phyloP scores from a whole-genome alignment of 2,888 invertebrate genomes.

The Metacarcinus magister region DNA sequence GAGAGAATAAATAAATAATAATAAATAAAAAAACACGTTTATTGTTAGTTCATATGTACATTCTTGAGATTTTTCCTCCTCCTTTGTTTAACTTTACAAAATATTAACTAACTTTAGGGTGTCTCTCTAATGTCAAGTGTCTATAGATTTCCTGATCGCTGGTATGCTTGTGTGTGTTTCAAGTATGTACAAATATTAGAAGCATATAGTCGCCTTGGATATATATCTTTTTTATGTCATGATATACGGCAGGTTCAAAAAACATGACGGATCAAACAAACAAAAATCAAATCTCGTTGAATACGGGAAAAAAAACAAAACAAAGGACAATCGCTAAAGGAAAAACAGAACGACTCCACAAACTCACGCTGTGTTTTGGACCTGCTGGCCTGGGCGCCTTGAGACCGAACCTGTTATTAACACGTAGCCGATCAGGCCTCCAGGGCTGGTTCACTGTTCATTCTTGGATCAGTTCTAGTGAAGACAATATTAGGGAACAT shows the following conservation, averaged over 20 bases:
- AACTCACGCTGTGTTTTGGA: constrained; percentile 65
- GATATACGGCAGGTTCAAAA: constrained; percentile 74
- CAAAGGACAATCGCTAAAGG: constrained; percentile 20
- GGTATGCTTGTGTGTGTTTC: constrained; percentile 74
- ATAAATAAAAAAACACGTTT: constrained; percentile 55
- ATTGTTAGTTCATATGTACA: constrained; percentile 78
- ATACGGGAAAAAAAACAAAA: not conserved
- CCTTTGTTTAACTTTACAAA: constrained; percentile 72
- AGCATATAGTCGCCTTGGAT: constrained; percentile 70
- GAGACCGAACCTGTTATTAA: constrained; percentile 61
- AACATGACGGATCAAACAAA: constrained; percentile 75
- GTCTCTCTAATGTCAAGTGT: constrained; percentile 75
- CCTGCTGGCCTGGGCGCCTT: constrained; percentile 68
- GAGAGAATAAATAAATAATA: not conserved
- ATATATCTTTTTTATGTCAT: constrained; percentile 45
- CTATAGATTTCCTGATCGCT: constrained; percentile 69
- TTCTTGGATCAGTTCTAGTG: constrained; percentile 58
- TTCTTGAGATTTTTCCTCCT: constrained; percentile 61
- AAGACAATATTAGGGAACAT: constrained; percentile 75
- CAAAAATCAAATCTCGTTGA: constrained; percentile 47
- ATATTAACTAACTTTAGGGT: constrained; percentile 70
- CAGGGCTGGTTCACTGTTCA: constrained; percentile 56
- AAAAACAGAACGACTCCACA: not conserved
- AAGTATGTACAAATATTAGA: constrained; percentile 75
- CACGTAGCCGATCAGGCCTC: constrained; percentile 68